Percentiles rank a stretch among this genome's conserved stretches.
These are phyloP conservation scores for Lepus americanus DNA, from an alignment of 2,113 vertebrate genomes.

Conservation along the genomic window DNA sequence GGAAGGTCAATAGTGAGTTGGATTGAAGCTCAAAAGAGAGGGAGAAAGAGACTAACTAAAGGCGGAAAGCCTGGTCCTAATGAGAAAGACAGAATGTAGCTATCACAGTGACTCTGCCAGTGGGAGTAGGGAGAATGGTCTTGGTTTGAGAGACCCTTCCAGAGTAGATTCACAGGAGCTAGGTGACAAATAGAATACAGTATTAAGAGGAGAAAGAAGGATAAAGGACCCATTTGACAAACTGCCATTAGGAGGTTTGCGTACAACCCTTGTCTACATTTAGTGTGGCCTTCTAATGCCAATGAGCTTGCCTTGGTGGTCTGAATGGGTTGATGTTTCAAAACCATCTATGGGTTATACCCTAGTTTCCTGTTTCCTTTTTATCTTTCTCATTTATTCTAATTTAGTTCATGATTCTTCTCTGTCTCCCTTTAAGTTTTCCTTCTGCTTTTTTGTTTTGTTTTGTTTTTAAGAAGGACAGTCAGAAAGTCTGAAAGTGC, in stretches of 20 bases:
- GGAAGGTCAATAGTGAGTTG: not conserved
- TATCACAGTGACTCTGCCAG: not conserved
- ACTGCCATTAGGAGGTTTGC: conserved; percentile 1
- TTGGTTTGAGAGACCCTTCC: conserved; percentile 38
- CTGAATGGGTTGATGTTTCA: not conserved
- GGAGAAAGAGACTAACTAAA: conserved; percentile 14
- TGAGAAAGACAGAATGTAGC: conserved; percentile 33
- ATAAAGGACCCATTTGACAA: conserved; percentile 50
- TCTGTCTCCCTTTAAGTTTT: not conserved
- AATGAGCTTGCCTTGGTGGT: conserved; percentile 20
- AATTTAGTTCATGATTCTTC: not conserved
- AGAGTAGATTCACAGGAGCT: not conserved
- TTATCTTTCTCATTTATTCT: conserved; percentile 39
- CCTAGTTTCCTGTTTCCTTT: not conserved
- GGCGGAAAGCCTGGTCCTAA: not conserved
- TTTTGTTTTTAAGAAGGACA: conserved; percentile 27
- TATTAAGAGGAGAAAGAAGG: not conserved
- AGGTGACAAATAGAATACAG: not conserved
- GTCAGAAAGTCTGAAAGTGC: conserved; percentile 35
- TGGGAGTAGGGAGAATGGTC: not conserved
- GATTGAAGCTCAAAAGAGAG: not conserved
- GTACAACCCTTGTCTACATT: conserved; percentile 1
- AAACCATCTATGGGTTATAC: not conserved
- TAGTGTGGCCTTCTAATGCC: not conserved
- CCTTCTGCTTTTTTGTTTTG: not conserved